These are phyloP conservation scores for Trachelus tabidus DNA, from an alignment of 2,888 invertebrate species.

Conservation along the genomic window DNA sequence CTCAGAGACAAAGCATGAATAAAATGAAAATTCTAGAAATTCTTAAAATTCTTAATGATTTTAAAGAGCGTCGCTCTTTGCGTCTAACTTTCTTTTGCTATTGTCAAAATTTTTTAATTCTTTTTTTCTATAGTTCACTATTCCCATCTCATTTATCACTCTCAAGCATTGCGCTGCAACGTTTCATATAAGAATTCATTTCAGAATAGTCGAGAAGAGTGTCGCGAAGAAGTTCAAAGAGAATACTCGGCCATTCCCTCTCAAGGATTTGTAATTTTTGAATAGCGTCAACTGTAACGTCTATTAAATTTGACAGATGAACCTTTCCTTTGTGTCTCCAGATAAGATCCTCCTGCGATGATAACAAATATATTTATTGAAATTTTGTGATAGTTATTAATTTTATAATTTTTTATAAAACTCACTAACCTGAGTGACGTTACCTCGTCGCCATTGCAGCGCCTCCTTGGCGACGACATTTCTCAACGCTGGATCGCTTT, in stretches of 20 bases:
- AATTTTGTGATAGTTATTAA: neutral
- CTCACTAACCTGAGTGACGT: conserved; percentile 66
- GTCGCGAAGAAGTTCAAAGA: conserved; percentile 82
- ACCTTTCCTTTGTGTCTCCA: conserved; percentile 81
- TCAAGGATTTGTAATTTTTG: conserved; percentile 81
- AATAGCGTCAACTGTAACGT: conserved; percentile 81
- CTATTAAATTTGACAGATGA: conserved; percentile 77
- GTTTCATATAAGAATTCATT: conserved; percentile 83
- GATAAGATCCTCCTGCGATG: conserved; percentile 76
- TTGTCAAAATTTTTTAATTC: neutral
- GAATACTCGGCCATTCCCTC: conserved; percentile 80
- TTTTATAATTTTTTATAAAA: neutral
- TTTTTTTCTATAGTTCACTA: neutral
- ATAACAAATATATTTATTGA: neutral
- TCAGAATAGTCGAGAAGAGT: conserved; percentile 84
- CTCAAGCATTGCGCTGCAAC: conserved; percentile 58
- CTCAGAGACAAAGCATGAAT: neutral
- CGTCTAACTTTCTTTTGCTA: neutral
- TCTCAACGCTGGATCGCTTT: conserved; percentile 77
- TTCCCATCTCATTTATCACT: conserved; percentile 36
- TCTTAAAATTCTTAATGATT: neutral
- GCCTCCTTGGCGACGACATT: conserved; percentile 90
- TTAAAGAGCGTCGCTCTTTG: neutral
- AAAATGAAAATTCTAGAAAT: neutral
- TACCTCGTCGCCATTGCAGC: conserved; percentile 80